A percentile compares a stretch with the other conserved stretches of the same genome.
Evolutionary conservation across 2,888 invertebrate species (phyloP).

Genomic region (Dichetophora obliterata): DNA sequence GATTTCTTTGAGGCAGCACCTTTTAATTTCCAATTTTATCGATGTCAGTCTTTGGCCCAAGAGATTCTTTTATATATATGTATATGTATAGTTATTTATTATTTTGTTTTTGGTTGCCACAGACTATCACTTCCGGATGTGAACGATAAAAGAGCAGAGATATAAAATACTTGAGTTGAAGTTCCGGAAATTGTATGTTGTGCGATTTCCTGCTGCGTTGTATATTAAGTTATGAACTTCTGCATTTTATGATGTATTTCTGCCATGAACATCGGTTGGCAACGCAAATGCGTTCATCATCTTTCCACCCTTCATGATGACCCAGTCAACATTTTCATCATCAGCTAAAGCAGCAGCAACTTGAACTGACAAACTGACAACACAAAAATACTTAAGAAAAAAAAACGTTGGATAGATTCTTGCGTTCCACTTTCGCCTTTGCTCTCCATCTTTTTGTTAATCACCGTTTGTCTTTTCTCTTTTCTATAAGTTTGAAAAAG

Average conservation of each 20-base stretch:
- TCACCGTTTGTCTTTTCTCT: slow-evolving; percentile 15
- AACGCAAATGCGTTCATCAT: slow-evolving; percentile 50
- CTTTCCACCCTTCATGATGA: background rate
- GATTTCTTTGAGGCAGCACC: background rate
- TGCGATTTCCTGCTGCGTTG: slow-evolving; percentile 66
- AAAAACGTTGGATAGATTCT: background rate
- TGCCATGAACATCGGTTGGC: background rate
- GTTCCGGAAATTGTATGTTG: slow-evolving; percentile 66
- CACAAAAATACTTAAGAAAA: background rate
- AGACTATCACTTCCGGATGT: slow-evolving; percentile 15
- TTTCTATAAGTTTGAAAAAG: slow-evolving; percentile 39
- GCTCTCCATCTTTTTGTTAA: background rate
- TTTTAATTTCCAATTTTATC: slow-evolving; percentile 23
- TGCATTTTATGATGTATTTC: slow-evolving; percentile 45
- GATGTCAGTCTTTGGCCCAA: background rate
- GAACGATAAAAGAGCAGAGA: background rate
- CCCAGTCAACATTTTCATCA: slow-evolving; percentile 41
- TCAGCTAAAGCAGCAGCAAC: slow-evolving; percentile 38
- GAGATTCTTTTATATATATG: background rate
- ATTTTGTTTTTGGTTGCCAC: background rate
- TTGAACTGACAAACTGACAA: background rate
- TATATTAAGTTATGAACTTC: slow-evolving; percentile 63
- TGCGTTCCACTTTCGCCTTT: background rate
- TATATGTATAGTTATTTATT: background rate
- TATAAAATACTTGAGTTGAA: slow-evolving; percentile 57